Evolutionary conservation across 1,140 invertebrate species (phyloP).

Genomic region (Heliconius nattereri): DNA sequence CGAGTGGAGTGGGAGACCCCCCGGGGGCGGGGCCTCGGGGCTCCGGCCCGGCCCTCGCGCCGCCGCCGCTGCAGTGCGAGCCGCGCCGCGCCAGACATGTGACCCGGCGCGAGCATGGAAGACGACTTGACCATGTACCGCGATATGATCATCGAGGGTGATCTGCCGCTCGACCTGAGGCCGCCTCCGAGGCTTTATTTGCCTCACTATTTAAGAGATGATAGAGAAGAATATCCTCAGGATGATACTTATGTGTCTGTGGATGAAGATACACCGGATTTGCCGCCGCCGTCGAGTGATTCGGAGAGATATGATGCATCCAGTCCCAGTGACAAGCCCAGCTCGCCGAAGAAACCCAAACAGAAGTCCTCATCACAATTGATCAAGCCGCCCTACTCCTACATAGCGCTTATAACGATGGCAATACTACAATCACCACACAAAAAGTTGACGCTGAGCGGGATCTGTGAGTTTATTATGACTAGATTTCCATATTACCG

Average conservation of each 20-base stretch:
- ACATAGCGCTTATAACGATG: conserved; percentile 99
- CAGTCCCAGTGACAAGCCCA: conserved; percentile 66
- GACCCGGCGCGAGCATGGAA: conserved; percentile 71
- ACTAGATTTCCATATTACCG: conserved; percentile 97
- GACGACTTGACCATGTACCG: conserved; percentile 73
- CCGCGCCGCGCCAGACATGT: conserved; percentile 67
- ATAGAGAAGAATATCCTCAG: conserved; percentile 61
- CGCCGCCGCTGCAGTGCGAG: conserved; percentile 49
- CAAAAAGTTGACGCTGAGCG: conserved; percentile 97
- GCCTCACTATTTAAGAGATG: conserved; percentile 69
- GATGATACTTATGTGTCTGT: conserved; percentile 76
- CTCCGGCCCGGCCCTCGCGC: conserved; percentile 45
- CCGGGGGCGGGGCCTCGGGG: conserved; percentile 54
- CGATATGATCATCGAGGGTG: conserved; percentile 77
- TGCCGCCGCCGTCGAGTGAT: conserved; percentile 68
- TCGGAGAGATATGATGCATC: conserved; percentile 72
- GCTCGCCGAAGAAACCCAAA: conserved; percentile 71
- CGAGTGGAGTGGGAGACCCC: conserved; percentile 52
- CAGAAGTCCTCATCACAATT: conserved; percentile 72
- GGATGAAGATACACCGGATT: conserved; percentile 71
- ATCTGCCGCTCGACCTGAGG: conserved; percentile 69
- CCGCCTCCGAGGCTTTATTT: conserved; percentile 72
- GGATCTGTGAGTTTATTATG: conserved; percentile 99
- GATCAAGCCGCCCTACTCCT: conserved; percentile 97
- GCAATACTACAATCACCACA: conserved; percentile 98